Evolutionary conservation across 2,797 vertebrate species (phyloP), one percentile per base, ranked within the genome.

Genomic region (Cichlasoma orientale): DNA sequence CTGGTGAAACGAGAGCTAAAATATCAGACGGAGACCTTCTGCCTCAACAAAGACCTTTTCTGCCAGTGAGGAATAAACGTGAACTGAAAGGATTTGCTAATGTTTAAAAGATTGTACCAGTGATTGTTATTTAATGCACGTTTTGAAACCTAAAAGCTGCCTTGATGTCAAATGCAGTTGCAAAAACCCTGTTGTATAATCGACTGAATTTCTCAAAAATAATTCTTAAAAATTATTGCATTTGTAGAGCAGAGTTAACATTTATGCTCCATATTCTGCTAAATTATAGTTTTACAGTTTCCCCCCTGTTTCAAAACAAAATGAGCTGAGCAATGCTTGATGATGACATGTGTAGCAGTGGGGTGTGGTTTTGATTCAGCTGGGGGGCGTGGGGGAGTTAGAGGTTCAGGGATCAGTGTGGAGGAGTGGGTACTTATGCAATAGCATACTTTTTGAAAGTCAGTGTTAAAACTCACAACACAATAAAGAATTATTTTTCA

Each of bases 1-100:
- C 81, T 53, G 79, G 63, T 38, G 74, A 79, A 82, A 83, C 68
- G 73, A 83, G 56, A 63, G 53, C 31, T 0, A 54, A 72, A 84
- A 82, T 75, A 69, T 25, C 29, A 19, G 56, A 18, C 47, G 73
- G 19, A 58, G 73, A 31, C 13, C 47, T 23, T 44, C 9, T 1
- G 16, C 50, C 53, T 38, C 11, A 7, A 1, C 52, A 25, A 19
- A 74, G 72, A 41, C 58, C 0, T 54, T 53, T 52, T 41, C 44
- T 52, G 70, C 78, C 76, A 50, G 4, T 25, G 38, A 56, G 38
- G 41, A 47, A 66, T 41, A 27, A 47, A 47, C 6, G 16, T 44
- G 23, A 50, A 68, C 25, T 29, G 0, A 41, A 0, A 47, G 59
- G 38, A 47, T 66, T 47, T 47, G 2, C 38, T 11, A 0, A 47